Evolutionary conservation across 2,888 invertebrate species (phyloP).

Genomic region (Amblyjoppa fuscipennis): DNA sequence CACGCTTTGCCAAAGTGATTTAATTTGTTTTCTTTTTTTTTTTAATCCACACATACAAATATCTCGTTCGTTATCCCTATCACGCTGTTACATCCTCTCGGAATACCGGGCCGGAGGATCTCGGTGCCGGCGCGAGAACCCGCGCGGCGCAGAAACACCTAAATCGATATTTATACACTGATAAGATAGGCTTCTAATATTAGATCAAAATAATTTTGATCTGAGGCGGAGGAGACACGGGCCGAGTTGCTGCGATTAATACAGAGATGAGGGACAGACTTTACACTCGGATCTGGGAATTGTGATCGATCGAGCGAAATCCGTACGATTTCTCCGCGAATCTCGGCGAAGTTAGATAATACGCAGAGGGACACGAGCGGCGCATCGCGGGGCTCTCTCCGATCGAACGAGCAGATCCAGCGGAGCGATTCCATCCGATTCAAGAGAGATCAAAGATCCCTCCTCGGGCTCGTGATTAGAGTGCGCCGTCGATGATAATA

Average conservation of each 20-base stretch:
- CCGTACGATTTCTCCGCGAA: neutral
- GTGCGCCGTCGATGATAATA: neutral
- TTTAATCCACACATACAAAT: neutral
- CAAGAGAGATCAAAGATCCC: constrained; percentile 15
- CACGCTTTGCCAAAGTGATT: constrained; percentile 27
- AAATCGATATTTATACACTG: constrained; percentile 75
- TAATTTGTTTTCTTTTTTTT: constrained; percentile 12
- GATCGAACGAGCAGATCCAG: neutral
- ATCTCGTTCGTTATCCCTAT: constrained; percentile 17
- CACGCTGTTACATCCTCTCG: neutral
- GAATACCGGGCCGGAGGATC: neutral
- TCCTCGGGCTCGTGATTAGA: neutral
- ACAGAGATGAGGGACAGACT: neutral
- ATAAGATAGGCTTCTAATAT: constrained; percentile 69
- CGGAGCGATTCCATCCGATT: constrained; percentile 23
- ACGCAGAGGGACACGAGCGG: neutral
- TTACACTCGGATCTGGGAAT: neutral
- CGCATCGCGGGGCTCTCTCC: neutral
- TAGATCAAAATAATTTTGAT: constrained; percentile 51
- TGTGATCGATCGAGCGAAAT: neutral
- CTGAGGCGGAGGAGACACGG: constrained; percentile 19
- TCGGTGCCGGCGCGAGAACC: constrained; percentile 26
- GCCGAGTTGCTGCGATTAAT: neutral
- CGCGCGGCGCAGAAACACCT: constrained; percentile 70
- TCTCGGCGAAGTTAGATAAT: neutral